Evolutionary conservation across 2,113 vertebrate species (phyloP).

Genomic region (Rhipidura dahli): DNA sequence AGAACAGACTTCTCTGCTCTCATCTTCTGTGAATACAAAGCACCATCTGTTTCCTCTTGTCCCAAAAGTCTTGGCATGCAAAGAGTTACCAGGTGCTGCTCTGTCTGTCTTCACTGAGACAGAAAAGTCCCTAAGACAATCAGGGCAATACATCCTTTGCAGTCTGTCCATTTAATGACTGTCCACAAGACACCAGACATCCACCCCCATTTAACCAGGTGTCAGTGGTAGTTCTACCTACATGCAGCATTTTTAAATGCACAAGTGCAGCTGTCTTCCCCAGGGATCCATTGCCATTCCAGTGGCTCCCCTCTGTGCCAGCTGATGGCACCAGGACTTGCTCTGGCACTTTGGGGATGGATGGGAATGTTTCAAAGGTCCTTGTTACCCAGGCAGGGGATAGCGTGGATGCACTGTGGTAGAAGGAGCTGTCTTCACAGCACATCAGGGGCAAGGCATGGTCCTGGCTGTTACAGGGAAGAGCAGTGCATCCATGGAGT

Average conservation of each 20-base stretch:
- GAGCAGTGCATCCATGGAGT: not conserved
- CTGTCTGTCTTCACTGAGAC: not conserved
- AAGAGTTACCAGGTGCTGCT: slow-evolving; percentile 40
- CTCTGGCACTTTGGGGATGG: not conserved
- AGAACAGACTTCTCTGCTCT: slow-evolving; percentile 32
- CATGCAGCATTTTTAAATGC: not conserved
- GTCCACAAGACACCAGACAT: not conserved
- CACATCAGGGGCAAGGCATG: not conserved
- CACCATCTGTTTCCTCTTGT: slow-evolving; percentile 44
- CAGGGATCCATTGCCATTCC: not conserved
- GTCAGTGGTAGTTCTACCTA: not conserved
- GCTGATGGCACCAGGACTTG: not conserved
- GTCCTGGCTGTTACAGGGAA: not conserved
- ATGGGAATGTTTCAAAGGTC: not conserved
- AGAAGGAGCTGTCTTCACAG: not conserved
- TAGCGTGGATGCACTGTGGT: not conserved
- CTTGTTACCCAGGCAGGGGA: not conserved
- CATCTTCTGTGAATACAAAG: not conserved
- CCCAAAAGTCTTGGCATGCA: not conserved
- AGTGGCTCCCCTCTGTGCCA: not conserved
- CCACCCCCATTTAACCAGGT: slow-evolving; percentile 1
- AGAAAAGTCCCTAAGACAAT: not conserved
- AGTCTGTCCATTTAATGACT: not conserved
- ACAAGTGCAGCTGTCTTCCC: not conserved
- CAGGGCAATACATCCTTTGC: not conserved